These are phyloP conservation scores for Silurus aristotelis DNA, from an alignment of 2,797 vertebrate genomes.

Conservation along the genomic window DNA sequence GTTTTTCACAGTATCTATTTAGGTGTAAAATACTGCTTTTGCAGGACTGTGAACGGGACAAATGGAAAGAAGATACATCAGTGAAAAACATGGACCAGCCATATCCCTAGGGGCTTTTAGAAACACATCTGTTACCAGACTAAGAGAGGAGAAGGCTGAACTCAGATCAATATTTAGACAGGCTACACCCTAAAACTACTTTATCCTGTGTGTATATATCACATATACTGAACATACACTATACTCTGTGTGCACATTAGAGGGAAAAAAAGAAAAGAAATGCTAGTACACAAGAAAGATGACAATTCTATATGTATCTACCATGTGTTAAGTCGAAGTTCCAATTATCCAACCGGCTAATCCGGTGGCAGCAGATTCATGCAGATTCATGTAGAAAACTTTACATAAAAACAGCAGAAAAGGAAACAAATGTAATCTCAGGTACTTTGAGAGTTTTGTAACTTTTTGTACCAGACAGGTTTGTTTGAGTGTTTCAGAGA, in stretches of 20 bases:
- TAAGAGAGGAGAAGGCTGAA: slow-evolving; percentile 28
- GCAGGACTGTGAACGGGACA: not conserved
- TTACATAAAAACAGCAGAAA: not conserved
- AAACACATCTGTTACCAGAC: slow-evolving; percentile 45
- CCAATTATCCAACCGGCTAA: not conserved
- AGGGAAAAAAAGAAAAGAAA: not conserved
- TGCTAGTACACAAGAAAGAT: not conserved
- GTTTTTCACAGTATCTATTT: not conserved
- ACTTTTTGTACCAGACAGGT: not conserved
- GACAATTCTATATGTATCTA: not conserved
- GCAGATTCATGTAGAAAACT: not conserved
- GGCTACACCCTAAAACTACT: slow-evolving; percentile 22
- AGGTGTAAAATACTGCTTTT: not conserved
- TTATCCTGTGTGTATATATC: not conserved
- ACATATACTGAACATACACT: slow-evolving; percentile 1
- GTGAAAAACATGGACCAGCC: slow-evolving; percentile 25
- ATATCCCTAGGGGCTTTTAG: slow-evolving; percentile 22
- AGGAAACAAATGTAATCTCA: not conserved
- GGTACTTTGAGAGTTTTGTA: not conserved
- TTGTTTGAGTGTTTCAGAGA: not conserved
- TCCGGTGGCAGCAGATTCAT: not conserved
- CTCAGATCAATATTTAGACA: slow-evolving; percentile 48
- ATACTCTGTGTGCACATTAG: not conserved
- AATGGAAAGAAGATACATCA: not conserved
- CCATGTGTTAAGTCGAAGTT: too few species aligned